phyloP scores from a whole-genome alignment of 2,888 invertebrate species.

The Spilosoma lubricipeda region DNA sequence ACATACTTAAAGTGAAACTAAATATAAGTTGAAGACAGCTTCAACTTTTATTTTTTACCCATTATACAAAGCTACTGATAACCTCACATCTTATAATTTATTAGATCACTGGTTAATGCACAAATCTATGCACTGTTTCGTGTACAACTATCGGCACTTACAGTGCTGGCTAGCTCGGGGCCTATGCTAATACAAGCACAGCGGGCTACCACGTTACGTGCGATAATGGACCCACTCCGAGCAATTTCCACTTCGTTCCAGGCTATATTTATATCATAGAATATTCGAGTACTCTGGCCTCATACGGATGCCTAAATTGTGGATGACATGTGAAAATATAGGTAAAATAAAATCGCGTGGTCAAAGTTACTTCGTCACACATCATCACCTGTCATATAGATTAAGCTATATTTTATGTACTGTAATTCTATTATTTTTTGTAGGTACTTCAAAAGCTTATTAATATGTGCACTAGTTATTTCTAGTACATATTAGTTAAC shows the following conservation, averaged over 20 bases:
- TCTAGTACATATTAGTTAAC: not conserved
- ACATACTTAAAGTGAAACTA: too few species aligned
- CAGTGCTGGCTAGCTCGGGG: constrained; percentile 46
- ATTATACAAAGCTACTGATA: not conserved
- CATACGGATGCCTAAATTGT: constrained; percentile 14
- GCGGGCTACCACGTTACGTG: constrained; percentile 77
- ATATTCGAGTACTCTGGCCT: constrained; percentile 19
- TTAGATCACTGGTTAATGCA: not conserved
- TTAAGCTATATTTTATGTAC: too few species aligned
- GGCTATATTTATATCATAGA: constrained; percentile 50
- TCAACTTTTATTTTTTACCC: not conserved
- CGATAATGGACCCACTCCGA: constrained; percentile 74
- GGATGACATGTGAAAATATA: too few species aligned
- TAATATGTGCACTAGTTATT: not conserved
- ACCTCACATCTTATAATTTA: not conserved
- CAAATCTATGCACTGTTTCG: not conserved
- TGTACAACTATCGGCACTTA: not conserved
- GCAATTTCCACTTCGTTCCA: constrained; percentile 76
- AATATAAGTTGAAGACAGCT: too few species aligned
- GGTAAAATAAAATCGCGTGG: too few species aligned
- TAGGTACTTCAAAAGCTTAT: not conserved
- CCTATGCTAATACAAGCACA: constrained; percentile 65
- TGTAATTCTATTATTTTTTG: not conserved
- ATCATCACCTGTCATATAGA: too few species aligned
- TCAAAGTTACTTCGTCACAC: too few species aligned